Evolutionary conservation across 2,888 invertebrate species (phyloP), one percentile per base, ranked within the genome.

Genomic region (Cartodere bifasciata): DNA sequence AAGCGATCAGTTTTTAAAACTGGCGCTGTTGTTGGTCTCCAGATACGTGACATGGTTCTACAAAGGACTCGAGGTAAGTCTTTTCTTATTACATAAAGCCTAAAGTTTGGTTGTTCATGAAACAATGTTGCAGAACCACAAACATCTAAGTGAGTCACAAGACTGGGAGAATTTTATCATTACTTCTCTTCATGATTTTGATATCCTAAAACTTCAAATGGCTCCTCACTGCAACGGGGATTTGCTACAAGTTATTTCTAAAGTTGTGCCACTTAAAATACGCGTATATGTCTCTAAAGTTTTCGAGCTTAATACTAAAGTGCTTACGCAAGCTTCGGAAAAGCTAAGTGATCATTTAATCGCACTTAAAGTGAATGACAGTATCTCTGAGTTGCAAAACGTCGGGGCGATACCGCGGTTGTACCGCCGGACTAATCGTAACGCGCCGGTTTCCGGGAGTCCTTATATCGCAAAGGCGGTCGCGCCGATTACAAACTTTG

Each of bases 321-420:
- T 39, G 9, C 39, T 53, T 13, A 36, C 40, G 16, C 30, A 34
- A 10, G 40, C 46, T 14, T 42, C 46, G 24, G 32, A 35, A 4
- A 42, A 42, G 24, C 37, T 55, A 24, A 44, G 42, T 39, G 35
- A 49, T 15, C 40, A 49, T 34, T 37, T 57, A 23, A 40, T 53
- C 20, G 37, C 37, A 15, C 38, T 49, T 21, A 54, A 55, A 44
- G 43, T 50, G 21, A 40, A 43, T 6, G 61, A 64, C 34, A 63
- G 74, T 48, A 63, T 70, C 29, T 56, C 64, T 13, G 72, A 76
- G 43, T 64, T 86, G 43, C 76, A 78, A 39, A 81, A 82, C 67
- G 90, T 95, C 3, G 83, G 77, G 44, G 91, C 95, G 55, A 86
- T 97, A 58, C 97, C 97, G 2, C 69, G 94, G 38, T 63, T 94